Conservation (phyloP, 2,113 vertebrate species). For the Ploceus nigricollis region DNA sequence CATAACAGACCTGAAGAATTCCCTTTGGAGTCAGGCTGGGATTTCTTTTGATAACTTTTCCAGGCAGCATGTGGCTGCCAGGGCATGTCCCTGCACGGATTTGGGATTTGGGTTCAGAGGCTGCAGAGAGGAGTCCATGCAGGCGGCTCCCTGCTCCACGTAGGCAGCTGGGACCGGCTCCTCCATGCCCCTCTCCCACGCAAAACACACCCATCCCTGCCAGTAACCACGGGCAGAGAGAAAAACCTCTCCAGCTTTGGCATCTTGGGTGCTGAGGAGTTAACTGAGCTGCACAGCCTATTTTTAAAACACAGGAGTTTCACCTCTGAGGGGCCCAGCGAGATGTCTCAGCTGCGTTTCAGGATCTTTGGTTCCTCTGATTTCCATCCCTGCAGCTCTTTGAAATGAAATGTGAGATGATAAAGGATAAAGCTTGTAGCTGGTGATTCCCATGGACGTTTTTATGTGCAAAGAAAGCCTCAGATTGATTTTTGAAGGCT, state of each 20-base stretch:
- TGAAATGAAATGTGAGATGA: not conserved
- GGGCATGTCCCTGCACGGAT: not conserved
- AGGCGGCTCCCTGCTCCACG: slow-evolving; percentile 17
- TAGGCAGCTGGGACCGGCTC: slow-evolving; percentile 23
- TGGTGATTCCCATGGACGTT: not conserved
- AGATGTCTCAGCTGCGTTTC: not conserved
- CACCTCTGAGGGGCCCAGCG: not conserved
- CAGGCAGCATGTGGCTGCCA: not conserved
- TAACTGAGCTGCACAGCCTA: not conserved
- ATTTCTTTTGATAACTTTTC: not conserved
- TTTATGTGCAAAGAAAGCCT: not conserved
- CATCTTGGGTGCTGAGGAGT: not conserved
- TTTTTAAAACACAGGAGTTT: not conserved
- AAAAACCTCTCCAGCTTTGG: not conserved
- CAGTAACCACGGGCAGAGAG: not conserved
- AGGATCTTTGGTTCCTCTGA: not conserved
- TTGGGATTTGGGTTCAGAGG: not conserved
- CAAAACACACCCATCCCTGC: not conserved
- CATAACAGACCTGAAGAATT: not conserved
- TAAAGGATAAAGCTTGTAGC: not conserved
- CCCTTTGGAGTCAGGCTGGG: not conserved
- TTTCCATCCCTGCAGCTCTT: not conserved
- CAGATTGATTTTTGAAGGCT: not conserved
- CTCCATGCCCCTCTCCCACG: not conserved
- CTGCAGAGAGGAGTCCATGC: slow-evolving; percentile 26